Evolutionary conservation across 2,797 vertebrate genomes (phyloP).

Genomic region (Atherinosoma microstoma): DNA sequence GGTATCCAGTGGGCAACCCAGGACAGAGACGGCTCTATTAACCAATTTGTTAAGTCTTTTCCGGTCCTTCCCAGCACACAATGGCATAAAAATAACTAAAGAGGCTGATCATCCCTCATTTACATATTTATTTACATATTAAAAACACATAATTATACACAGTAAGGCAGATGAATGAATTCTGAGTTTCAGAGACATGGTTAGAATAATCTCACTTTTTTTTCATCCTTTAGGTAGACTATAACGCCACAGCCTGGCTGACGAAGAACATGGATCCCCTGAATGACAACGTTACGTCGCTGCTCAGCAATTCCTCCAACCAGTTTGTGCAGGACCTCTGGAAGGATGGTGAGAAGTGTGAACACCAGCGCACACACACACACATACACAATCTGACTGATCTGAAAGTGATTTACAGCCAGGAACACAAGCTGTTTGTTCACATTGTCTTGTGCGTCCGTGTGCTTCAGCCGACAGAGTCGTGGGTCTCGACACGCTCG

Average conservation of each 20-base stretch:
- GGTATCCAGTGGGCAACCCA: too few relatives aligned
- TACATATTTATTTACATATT: neutral
- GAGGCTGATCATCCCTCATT: neutral
- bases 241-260: slow-evolving; percentile 93
- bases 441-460: neutral
- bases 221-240: slow-evolving; percentile 86
- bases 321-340: slow-evolving; percentile 94
- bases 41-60: too few relatives aligned
- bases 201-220: neutral
- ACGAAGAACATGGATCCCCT: slow-evolving; percentile 99
- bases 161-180: neutral
- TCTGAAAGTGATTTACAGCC: neutral
- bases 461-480: slow-evolving; percentile 90
- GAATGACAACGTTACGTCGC: slow-evolving; percentile 93
- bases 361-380: neutral
- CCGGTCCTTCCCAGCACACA: too few relatives aligned
- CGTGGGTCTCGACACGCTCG: slow-evolving; percentile 95
- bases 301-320: slow-evolving; percentile 93
- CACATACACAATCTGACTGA: accelerated
- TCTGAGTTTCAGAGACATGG: neutral
- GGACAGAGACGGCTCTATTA: too few relatives aligned
- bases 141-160: neutral
- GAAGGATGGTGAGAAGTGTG: slow-evolving; percentile 90
- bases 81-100: too few relatives aligned
- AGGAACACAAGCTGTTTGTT: neutral